Evolutionary conservation across 2,888 invertebrate genomes (phyloP).

Genomic region (Phalera bucephala): DNA sequence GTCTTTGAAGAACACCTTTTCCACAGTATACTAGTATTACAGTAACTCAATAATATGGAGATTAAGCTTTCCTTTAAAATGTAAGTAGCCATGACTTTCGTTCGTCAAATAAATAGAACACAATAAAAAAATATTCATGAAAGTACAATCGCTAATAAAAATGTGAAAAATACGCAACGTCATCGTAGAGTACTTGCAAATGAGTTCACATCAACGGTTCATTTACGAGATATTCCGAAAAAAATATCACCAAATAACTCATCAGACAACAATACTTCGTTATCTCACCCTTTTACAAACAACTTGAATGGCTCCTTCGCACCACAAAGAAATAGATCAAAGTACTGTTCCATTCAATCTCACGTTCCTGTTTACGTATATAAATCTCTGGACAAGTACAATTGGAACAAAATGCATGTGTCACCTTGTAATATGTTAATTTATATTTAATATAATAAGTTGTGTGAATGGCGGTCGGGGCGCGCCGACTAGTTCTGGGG

Average conservation of each 20-base stretch:
- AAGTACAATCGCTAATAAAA: conserved; percentile 21
- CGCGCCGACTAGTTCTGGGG: conserved; percentile 37
- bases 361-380: conserved; percentile 72
- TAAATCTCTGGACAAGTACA: conserved; percentile 70
- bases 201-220: conserved; percentile 43
- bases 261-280: conserved; percentile 69
- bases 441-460: conserved; percentile 78
- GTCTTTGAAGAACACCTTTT: no score
- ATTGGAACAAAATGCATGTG: conserved; percentile 57
- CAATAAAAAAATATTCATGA: no score
- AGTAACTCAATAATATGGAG: no score
- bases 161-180: conserved; percentile 28
- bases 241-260: conserved; percentile 52
- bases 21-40: no score
- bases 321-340: conserved; percentile 24
- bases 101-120: no score
- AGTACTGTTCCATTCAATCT: conserved; percentile 43
- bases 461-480: conserved; percentile 53
- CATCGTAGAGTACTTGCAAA: conserved; percentile 45
- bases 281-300: conserved; percentile 51
- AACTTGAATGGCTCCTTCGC: conserved; percentile 20
- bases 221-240: conserved; percentile 39
- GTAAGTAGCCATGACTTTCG: no score
- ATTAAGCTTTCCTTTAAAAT: no score
- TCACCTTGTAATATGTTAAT: conserved; percentile 77